Evolutionary conservation across 1,140 invertebrate species (phyloP).

Genomic region (Bombus balteatus): DNA sequence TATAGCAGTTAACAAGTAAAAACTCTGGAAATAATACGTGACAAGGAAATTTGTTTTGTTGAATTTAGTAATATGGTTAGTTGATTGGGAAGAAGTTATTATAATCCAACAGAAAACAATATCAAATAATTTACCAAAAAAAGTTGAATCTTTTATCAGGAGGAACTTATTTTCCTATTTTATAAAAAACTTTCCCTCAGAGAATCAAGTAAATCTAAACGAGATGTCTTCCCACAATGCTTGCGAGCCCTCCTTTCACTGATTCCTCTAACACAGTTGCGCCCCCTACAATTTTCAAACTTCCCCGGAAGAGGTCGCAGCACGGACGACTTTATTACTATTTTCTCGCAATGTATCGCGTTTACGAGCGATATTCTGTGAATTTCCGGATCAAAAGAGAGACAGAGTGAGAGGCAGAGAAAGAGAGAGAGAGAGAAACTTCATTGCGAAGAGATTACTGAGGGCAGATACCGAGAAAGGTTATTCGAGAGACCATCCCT

Average conservation of each 20-base stretch:
- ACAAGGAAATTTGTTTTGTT: background rate
- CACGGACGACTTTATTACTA: conserved; percentile 22
- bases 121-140: background rate
- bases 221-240: background rate
- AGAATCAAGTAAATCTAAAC: background rate
- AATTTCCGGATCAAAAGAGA: conserved; percentile 48
- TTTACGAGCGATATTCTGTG: conserved; percentile 43
- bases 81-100: no score
- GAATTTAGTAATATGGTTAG: background rate
- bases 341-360: conserved; percentile 14
- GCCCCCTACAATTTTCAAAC: background rate
- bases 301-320: background rate
- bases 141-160: background rate
- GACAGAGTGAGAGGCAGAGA: background rate
- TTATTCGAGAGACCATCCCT: conserved; percentile 49
- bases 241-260: background rate
- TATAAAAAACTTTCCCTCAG: background rate
- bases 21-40: no score
- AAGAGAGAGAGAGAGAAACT: background rate
- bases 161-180: background rate
- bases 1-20: no score
- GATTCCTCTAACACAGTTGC: background rate
- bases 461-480: conserved; percentile 54
- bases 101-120: background rate
- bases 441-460: conserved; percentile 59